A percentile compares a stretch with the other conserved stretches of the same genome.
Evolutionary conservation across 2,797 vertebrate species (phyloP).

Genomic region (Bufotes viridis): DNA sequence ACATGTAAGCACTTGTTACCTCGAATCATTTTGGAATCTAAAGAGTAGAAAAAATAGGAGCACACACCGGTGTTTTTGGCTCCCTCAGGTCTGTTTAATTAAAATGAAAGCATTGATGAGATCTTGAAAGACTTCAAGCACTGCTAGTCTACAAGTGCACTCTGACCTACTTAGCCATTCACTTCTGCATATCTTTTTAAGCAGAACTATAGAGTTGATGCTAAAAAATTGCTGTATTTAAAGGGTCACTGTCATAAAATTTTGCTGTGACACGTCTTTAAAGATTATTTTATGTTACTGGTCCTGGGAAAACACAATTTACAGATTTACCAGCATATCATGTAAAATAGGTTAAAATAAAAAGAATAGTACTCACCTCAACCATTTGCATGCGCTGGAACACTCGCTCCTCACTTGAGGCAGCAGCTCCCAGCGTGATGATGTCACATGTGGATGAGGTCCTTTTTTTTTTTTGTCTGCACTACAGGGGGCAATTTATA

Average conservation of each 20-base stretch:
- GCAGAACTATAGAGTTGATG: background rate
- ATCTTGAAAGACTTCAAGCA: conserved; percentile 35
- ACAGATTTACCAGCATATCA: no score
- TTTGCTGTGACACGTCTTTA: background rate
- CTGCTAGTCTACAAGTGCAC: conserved; percentile 33
- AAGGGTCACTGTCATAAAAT: background rate
- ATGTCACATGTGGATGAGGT: no score
- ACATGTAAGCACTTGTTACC: background rate
- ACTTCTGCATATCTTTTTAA: background rate
- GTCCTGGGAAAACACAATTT: background rate
- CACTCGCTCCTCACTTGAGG: no score
- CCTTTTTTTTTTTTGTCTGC: no score
- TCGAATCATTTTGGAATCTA: conserved; percentile 1
- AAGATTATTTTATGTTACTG: background rate
- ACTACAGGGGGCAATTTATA: no score
- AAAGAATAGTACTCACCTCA: no score
- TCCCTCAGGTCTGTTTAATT: conserved; percentile 40
- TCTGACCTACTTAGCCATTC: conserved; percentile 24
- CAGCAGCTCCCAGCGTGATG: no score
- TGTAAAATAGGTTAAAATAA: no score
- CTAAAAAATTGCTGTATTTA: background rate
- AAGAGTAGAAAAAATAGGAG: conserved; percentile 17
- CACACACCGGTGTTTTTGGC: conserved; percentile 23
- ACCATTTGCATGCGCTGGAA: no score
- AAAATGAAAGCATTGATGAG: conserved; percentile 49